Percentiles rank a stretch among this genome's conserved stretches.
Evolutionary conservation across 2,113 vertebrate genomes (phyloP).

Genomic region (Microtus ochrogaster): DNA sequence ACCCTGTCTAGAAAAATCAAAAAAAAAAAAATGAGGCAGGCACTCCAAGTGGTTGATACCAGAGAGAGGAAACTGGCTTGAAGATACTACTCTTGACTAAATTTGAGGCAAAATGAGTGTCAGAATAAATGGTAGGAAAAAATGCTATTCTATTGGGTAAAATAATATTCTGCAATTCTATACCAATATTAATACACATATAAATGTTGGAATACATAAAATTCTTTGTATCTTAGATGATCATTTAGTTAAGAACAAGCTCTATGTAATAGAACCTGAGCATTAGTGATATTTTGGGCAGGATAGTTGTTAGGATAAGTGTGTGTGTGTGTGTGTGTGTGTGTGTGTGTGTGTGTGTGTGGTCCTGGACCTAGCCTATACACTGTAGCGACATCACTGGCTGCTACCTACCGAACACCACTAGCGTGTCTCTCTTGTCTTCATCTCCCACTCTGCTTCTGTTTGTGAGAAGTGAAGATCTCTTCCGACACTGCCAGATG

Average conservation of each 20-base stretch:
- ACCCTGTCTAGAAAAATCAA: no score
- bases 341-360: no score
- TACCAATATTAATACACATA: conserved; percentile 30
- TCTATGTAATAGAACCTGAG: background rate
- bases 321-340: no score
- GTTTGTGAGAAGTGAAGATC: background rate
- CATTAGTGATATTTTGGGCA: background rate
- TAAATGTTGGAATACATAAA: background rate
- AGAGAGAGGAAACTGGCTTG: background rate
- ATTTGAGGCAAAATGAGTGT: background rate
- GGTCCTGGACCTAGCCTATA: background rate
- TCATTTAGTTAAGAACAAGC: background rate
- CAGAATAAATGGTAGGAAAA: conserved; percentile 18
- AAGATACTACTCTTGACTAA: background rate
- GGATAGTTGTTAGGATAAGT: background rate
- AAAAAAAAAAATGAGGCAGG: background rate
- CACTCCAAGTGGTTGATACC: background rate
- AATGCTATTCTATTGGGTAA: conserved; percentile 7
- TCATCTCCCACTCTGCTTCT: background rate
- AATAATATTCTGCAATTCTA: background rate
- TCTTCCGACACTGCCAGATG: background rate
- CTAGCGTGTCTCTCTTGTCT: background rate
- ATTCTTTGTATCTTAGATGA: background rate
- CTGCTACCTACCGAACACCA: background rate
- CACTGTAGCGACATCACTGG: background rate